Evolutionary conservation across 2,888 invertebrate species (phyloP).

Genomic region (Salticus scenicus): DNA sequence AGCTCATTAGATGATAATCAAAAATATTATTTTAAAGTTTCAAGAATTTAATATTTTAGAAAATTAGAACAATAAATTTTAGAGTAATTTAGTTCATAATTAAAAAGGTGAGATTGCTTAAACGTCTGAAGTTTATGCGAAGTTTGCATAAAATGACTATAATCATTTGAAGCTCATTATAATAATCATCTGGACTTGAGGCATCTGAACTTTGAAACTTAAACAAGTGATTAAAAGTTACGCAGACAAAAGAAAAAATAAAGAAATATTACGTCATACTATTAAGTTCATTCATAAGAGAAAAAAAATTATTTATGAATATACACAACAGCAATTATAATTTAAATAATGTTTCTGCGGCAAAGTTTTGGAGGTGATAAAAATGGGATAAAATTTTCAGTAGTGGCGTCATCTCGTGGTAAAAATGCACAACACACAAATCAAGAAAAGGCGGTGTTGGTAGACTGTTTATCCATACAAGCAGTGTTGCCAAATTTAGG

Average conservation of each 20-base stretch:
- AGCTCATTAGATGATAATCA: too few species aligned
- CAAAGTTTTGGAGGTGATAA: too few species aligned
- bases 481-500: too few species aligned
- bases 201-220: constrained; percentile 1
- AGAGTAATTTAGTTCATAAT: background rate
- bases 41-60: background rate
- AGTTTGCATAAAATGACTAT: background rate
- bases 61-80: background rate
- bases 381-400: too few species aligned
- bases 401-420: too few species aligned
- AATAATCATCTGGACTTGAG: background rate
- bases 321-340: too few species aligned
- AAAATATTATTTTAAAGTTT: background rate
- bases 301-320: background rate
- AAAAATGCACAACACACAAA: too few species aligned
- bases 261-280: background rate
- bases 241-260: background rate
- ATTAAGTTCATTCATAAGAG: background rate
- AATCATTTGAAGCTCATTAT: background rate
- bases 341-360: too few species aligned
- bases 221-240: background rate
- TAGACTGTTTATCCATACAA: too few species aligned
- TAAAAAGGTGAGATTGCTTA: background rate
- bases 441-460: too few species aligned
- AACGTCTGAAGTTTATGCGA: background rate